Conservation (phyloP, 1,140 invertebrate species). For the Leguminivora glycinivorella region DNA sequence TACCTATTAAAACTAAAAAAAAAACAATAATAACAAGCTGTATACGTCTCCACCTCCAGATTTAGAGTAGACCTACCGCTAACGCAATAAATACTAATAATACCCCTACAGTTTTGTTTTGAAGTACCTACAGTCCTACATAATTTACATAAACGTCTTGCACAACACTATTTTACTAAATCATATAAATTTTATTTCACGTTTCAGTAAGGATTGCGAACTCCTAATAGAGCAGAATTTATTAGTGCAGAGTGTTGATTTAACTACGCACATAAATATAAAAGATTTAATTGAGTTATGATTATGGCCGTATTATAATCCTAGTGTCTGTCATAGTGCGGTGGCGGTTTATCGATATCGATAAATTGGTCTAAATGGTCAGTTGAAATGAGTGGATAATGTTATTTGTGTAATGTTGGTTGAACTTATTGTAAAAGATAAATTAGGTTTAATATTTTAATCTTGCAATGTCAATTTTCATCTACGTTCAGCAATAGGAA, state of each 20-base stretch:
- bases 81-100: too few relatives aligned
- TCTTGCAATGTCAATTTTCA: too few relatives aligned
- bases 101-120: too few relatives aligned
- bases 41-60: too few relatives aligned
- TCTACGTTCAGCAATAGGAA: too few relatives aligned
- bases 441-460: not conserved
- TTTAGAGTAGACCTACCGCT: too few relatives aligned
- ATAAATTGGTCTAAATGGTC: slow-evolving; percentile 14
- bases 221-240: slow-evolving; percentile 39
- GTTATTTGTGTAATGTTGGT: not conserved
- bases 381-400: slow-evolving; percentile 25
- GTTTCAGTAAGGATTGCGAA: slow-evolving; percentile 36
- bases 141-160: not conserved
- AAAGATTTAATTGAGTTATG: slow-evolving; percentile 76
- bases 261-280: slow-evolving; percentile 65
- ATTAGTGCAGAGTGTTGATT: slow-evolving; percentile 44
- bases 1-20: too few relatives aligned
- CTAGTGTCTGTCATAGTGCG: slow-evolving; percentile 42
- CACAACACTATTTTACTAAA: slow-evolving; percentile 22
- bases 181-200: slow-evolving; percentile 30
- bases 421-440: not conserved
- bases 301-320: slow-evolving; percentile 68
- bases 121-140: too few relatives aligned
- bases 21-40: too few relatives aligned
- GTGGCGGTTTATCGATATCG: slow-evolving; percentile 36